Percentiles rank a stretch among this genome's conserved stretches.
phyloP scores from a whole-genome alignment of 2,797 vertebrate genomes.

The Alca torda region DNA sequence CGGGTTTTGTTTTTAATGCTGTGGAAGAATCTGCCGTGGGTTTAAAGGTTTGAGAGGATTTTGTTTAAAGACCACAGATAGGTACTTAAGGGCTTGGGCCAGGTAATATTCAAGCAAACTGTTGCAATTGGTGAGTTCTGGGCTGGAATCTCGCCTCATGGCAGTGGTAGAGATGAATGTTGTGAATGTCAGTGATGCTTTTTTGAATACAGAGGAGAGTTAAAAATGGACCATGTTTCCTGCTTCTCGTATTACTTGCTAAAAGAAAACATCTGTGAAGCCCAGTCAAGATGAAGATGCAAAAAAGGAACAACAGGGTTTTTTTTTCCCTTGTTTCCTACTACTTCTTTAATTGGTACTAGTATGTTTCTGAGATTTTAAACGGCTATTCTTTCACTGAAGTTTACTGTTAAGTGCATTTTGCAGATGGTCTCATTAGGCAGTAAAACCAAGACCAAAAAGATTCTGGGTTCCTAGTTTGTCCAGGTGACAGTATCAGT shows the following conservation, averaged over 20 bases:
- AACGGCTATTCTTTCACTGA: not conserved
- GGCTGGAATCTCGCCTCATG: not conserved
- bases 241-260: not conserved
- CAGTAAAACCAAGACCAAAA: not conserved
- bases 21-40: not conserved
- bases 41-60: constrained; percentile 16
- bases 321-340: not conserved
- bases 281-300: not conserved
- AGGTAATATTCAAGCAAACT: not conserved
- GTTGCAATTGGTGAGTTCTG: not conserved
- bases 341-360: not conserved
- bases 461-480: not conserved
- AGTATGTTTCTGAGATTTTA: not conserved
- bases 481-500: not conserved
- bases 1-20: not conserved
- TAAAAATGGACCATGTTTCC: not conserved
- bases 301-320: not conserved
- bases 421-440: not conserved
- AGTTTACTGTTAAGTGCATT: not conserved
- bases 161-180: not conserved
- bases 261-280: not conserved
- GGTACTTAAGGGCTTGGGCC: not conserved
- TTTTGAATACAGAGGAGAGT: not conserved
- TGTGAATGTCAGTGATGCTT: not conserved
- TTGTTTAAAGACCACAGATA: not conserved